Percentiles rank a stretch among this genome's conserved stretches.
Evolutionary conservation across 1,140 invertebrate species (phyloP).

Genomic region (Mizuhopecten yessoensis): DNA sequence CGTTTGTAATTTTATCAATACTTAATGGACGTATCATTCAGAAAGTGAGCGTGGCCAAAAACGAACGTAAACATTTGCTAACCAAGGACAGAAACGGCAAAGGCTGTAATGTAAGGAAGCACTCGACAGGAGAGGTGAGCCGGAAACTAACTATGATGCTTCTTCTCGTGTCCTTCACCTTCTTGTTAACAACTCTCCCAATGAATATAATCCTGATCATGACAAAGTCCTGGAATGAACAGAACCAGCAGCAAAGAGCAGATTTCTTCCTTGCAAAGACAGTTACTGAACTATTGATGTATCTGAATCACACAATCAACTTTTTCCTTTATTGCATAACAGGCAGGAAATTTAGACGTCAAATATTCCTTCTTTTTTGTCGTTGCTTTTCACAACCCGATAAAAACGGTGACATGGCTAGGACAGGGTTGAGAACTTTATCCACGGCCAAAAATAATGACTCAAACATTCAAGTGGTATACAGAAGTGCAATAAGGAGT

Average conservation of each 20-base stretch:
- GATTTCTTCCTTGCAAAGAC: slow-evolving; percentile 65
- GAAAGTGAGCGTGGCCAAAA: slow-evolving; percentile 60
- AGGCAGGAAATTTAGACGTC: slow-evolving; percentile 79
- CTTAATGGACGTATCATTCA: slow-evolving; percentile 78
- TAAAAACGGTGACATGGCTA: background rate
- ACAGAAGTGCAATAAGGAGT: background rate
- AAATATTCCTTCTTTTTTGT: slow-evolving; percentile 73
- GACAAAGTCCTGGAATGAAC: slow-evolving; percentile 68
- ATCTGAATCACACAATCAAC: slow-evolving; percentile 82
- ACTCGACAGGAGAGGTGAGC: slow-evolving; percentile 43
- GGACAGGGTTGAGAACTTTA: background rate
- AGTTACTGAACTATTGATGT: slow-evolving; percentile 78
- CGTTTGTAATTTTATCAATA: slow-evolving; percentile 75
- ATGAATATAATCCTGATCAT: slow-evolving; percentile 75
- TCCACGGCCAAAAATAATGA: background rate
- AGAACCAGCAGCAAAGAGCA: slow-evolving; percentile 50
- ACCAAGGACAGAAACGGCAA: background rate
- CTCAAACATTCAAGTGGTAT: background rate
- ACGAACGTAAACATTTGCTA: slow-evolving; percentile 52
- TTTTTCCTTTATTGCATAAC: slow-evolving; percentile 82
- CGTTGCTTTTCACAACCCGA: background rate
- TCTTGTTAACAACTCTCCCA: slow-evolving; percentile 80
- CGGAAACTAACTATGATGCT: slow-evolving; percentile 78
- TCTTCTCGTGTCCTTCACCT: slow-evolving; percentile 78
- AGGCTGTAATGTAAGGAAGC: background rate